Conservation (phyloP, 1,140 invertebrate species). For the Marisa cornuarietis region DNA sequence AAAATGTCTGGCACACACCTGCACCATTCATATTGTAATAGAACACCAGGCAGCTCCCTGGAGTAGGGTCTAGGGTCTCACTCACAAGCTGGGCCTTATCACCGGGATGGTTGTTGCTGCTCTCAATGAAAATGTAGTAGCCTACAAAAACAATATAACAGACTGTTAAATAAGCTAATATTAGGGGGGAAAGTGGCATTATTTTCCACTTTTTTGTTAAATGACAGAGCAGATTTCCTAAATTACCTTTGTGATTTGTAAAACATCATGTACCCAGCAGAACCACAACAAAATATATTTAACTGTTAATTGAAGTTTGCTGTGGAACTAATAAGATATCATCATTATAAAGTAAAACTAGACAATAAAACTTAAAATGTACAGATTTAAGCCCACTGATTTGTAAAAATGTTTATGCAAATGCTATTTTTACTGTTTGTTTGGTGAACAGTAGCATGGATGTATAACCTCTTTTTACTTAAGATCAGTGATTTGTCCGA, state of each 20-base stretch:
- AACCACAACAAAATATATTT: neutral
- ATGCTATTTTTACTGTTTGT: too few species aligned
- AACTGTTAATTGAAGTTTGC: too few species aligned
- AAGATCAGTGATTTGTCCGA: neutral
- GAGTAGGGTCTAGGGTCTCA: slow-evolving; percentile 20
- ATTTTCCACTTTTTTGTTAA: neutral
- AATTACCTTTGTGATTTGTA: neutral
- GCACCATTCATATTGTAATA: slow-evolving; percentile 82
- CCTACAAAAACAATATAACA: slow-evolving; percentile 31
- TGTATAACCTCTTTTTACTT: too few species aligned
- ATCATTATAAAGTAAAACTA: too few species aligned
- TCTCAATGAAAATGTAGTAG: slow-evolving; percentile 81
- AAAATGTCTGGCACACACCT: slow-evolving; percentile 15
- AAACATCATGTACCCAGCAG: neutral
- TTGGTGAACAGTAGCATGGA: too few species aligned
- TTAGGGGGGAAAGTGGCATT: neutral
- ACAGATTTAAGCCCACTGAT: too few species aligned
- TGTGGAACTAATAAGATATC: too few species aligned
- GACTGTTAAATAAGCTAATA: neutral
- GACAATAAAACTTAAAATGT: too few species aligned
- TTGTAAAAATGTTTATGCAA: too few species aligned
- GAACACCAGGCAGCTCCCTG: slow-evolving; percentile 62
- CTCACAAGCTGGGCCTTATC: slow-evolving; percentile 49
- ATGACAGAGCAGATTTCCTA: neutral
- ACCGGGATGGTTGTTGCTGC: slow-evolving; percentile 33